Conservation (phyloP, 1,140 invertebrate species). For the Sinonovacula constricta region DNA sequence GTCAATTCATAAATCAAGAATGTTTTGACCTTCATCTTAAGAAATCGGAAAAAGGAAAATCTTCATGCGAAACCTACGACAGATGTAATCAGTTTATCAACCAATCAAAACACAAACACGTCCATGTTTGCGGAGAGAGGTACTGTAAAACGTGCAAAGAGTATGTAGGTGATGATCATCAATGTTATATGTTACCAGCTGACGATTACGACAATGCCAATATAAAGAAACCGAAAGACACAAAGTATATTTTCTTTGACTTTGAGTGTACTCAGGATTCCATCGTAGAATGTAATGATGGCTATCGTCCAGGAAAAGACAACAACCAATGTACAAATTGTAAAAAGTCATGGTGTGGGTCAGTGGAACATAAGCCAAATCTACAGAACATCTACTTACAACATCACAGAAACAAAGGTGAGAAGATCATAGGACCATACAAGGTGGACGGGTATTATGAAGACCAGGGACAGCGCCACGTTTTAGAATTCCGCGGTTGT, state of each 20-base stretch:
- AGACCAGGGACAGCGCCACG: neutral
- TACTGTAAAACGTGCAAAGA: conserved; percentile 53
- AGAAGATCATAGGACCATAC: conserved; percentile 24
- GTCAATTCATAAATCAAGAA: conserved; percentile 23
- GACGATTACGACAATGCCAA: neutral
- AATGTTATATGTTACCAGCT: conserved; percentile 51
- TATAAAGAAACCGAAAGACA: conserved; percentile 29
- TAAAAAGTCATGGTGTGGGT: conserved; percentile 22
- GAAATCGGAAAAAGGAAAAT: conserved; percentile 4
- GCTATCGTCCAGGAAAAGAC: neutral
- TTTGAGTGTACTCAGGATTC: conserved; percentile 19
- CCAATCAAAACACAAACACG: conserved; percentile 15
- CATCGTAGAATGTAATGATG: neutral
- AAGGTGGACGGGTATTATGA: conserved; percentile 36
- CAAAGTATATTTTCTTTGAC: conserved; percentile 19
- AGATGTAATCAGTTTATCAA: conserved; percentile 42
- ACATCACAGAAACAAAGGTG: conserved; percentile 30
- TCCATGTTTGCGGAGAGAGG: conserved; percentile 39
- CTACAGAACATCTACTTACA: neutral
- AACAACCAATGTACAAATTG: neutral
- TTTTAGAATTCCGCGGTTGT: conserved; percentile 55
- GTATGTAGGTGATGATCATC: conserved; percentile 35
- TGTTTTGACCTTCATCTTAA: conserved; percentile 40
- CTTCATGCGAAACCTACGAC: conserved; percentile 41
- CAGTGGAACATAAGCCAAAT: conserved; percentile 12